phyloP scores from a whole-genome alignment of 2,113 vertebrate species.

The Murina feae region DNA sequence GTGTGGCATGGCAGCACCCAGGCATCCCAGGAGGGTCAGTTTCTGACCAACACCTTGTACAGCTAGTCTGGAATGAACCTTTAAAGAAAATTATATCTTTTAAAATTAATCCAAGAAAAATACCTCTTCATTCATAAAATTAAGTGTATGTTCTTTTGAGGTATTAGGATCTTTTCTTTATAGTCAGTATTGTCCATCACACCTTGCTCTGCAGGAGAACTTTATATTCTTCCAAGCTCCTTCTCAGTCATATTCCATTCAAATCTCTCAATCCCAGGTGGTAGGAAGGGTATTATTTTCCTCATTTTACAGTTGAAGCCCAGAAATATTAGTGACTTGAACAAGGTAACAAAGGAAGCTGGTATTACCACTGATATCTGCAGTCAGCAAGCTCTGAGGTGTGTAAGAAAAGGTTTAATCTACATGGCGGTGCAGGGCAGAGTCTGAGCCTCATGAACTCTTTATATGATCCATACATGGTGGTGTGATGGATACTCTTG shows the following conservation, averaged over 20 bases:
- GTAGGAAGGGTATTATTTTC: neutral
- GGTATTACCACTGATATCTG: neutral
- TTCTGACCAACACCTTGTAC: neutral
- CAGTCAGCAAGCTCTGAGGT: neutral
- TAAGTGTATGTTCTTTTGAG: neutral
- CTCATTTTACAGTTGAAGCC: neutral
- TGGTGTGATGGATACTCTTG: neutral
- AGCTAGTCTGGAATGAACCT: neutral
- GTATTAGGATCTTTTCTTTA: neutral
- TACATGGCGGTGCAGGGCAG: neutral
- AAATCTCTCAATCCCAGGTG: neutral
- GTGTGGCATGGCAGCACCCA: neutral
- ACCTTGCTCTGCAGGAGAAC: neutral
- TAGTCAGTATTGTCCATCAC: neutral
- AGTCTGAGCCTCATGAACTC: neutral
- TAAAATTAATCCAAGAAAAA: neutral
- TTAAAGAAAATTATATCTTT: neutral
- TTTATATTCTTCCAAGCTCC: neutral
- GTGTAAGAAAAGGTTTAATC: neutral
- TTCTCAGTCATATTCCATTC: neutral
- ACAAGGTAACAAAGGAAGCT: neutral
- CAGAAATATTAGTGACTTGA: neutral
- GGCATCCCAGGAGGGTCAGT: neutral
- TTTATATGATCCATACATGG: rapidly evolving
- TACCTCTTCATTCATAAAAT: neutral